Conservation (phyloP, 2,888 invertebrate species). For the Nomada hirtipes region DNA sequence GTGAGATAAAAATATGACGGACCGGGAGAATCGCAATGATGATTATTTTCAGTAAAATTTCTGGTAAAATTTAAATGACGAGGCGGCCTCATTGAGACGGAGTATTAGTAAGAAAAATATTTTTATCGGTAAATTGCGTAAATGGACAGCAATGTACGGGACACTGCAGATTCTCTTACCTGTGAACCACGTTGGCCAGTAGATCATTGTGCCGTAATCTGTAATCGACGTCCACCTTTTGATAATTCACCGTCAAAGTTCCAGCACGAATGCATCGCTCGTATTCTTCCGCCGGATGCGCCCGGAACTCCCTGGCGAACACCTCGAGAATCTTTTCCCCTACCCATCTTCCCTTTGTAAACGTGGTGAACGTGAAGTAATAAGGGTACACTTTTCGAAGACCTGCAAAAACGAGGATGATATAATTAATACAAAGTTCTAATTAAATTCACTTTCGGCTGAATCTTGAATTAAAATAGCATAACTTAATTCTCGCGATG, state of each 20-base stretch:
- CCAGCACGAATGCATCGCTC: conserved; percentile 96
- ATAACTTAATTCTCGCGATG: background rate
- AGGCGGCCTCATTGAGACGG: background rate
- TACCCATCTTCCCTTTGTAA: conserved; percentile 98
- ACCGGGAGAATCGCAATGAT: background rate
- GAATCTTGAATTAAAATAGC: background rate
- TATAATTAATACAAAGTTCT: background rate
- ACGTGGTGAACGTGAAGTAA: conserved; percentile 98
- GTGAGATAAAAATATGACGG: too few relatives aligned
- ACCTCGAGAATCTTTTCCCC: conserved; percentile 97
- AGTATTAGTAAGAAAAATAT: background rate
- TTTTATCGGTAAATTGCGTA: conserved; percentile 1
- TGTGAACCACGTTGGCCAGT: conserved; percentile 96
- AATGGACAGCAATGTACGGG: background rate
- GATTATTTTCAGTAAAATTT: background rate
- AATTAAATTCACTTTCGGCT: background rate
- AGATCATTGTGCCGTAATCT: conserved; percentile 96
- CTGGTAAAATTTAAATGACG: background rate
- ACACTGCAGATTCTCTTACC: conserved; percentile 86
- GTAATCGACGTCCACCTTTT: conserved; percentile 95
- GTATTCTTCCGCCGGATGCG: conserved; percentile 97
- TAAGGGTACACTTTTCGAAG: conserved; percentile 98
- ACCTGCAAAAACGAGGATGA: conserved; percentile 86
- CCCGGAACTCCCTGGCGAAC: conserved; percentile 96
- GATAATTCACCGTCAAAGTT: conserved; percentile 96